Evolutionary conservation across 1,140 invertebrate genomes (phyloP).

Genomic region (Drosophila nebulosa): DNA sequence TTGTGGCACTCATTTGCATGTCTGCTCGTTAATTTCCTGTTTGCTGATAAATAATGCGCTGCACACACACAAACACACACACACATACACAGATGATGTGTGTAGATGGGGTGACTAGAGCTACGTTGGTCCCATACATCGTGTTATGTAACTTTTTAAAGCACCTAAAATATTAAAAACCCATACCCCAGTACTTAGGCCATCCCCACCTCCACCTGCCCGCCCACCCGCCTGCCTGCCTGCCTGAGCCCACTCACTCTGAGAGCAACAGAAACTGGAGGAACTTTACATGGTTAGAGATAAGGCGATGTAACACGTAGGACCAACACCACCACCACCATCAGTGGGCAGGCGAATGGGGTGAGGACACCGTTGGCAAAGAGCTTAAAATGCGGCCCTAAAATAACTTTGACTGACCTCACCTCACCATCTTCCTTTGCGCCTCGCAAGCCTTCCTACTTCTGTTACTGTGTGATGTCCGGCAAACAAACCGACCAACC

Average conservation of each 20-base stretch:
- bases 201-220: slow-evolving; percentile 12
- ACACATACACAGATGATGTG: not conserved
- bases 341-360: slow-evolving; percentile 34
- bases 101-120: slow-evolving; percentile 18
- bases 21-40: slow-evolving; percentile 69
- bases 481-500: not conserved
- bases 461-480: not conserved
- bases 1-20: not conserved
- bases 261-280: slow-evolving; percentile 28
- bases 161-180: slow-evolving; percentile 77
- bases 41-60: slow-evolving; percentile 73
- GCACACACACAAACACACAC: slow-evolving; percentile 6
- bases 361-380: slow-evolving; percentile 70
- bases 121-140: slow-evolving; percentile 23
- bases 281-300: slow-evolving; percentile 48
- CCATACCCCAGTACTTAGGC: slow-evolving; percentile 49
- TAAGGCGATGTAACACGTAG: slow-evolving; percentile 56
- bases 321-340: not conserved
- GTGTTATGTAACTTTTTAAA: slow-evolving; percentile 69
- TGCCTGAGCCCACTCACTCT: not conserved
- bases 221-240: not conserved
- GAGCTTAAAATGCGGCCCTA: slow-evolving; percentile 78
- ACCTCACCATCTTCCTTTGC: not conserved
- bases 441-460: not conserved
- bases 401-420: slow-evolving; percentile 76